phyloP scores from a whole-genome alignment of 92 coral and sea anemone species.

The Desmophyllum pertusum region DNA sequence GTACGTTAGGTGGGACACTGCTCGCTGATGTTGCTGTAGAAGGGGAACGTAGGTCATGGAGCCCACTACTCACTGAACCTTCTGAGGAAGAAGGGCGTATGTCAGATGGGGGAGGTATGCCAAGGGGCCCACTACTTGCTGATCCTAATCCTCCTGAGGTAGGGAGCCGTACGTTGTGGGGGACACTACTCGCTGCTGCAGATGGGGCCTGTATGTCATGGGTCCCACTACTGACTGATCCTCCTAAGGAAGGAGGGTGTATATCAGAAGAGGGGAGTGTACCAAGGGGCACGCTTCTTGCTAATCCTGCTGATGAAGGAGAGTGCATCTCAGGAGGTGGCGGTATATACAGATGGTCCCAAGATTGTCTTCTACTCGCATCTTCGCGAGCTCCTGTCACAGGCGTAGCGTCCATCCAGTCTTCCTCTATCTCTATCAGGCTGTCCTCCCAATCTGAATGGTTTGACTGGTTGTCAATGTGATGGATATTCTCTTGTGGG shows the following conservation, averaged over 20 bases:
- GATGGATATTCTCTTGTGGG: neutral
- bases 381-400: neutral
- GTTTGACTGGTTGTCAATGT: slow-evolving; percentile 21
- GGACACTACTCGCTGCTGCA: neutral
- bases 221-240: neutral
- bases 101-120: too few relatives aligned
- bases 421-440: slow-evolving; percentile 10
- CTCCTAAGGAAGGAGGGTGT: neutral
- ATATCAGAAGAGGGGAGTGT: neutral
- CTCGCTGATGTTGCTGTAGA: neutral
- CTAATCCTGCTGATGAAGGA: neutral
- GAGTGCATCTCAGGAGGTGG: slow-evolving; percentile 23
- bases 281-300: neutral
- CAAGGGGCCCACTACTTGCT: neutral
- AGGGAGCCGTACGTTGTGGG: neutral
- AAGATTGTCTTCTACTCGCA: neutral
- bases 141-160: neutral
- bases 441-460: slow-evolving; percentile 45
- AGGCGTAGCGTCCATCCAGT: slow-evolving; percentile 6
- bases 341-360: slow-evolving; percentile 31
- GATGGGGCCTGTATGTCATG: neutral
- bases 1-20: neutral
- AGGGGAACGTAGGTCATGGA: neutral
- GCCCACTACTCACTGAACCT: slow-evolving; percentile 34
- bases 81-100: slow-evolving; percentile 6